A percentile compares a stretch with the other conserved stretches of the same genome.
Evolutionary conservation across 2,113 vertebrate genomes (phyloP).

Genomic region (Phylloscopus trochiloides): DNA sequence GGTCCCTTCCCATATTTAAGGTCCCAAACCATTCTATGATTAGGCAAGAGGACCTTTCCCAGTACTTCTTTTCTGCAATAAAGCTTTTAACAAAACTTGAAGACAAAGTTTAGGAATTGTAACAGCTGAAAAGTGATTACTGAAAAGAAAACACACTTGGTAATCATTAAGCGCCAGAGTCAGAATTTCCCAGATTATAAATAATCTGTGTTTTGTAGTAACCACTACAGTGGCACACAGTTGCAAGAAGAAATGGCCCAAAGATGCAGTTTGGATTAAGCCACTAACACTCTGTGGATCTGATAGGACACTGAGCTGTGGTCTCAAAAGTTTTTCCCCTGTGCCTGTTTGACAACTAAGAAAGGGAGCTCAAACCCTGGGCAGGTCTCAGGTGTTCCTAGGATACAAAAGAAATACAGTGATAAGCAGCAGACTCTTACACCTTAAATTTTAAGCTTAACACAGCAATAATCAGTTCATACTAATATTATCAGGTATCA

Average conservation of each 20-base stretch:
- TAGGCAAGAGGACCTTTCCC: neutral
- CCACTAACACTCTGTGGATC: neutral
- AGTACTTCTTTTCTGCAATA: neutral
- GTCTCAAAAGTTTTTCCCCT: neutral
- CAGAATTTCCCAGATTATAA: neutral
- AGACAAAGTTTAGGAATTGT: neutral
- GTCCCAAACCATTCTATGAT: neutral
- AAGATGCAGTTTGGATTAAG: neutral
- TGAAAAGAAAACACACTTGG: neutral
- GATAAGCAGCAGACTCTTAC: neutral
- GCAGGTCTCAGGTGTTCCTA: neutral
- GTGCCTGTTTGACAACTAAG: neutral
- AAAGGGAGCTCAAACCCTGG: neutral
- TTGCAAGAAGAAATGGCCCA: neutral
- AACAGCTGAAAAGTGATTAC: neutral
- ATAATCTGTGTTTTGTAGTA: neutral
- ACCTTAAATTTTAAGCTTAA: neutral
- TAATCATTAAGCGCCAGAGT: fast-evolving
- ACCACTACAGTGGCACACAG: neutral
- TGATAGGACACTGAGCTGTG: neutral
- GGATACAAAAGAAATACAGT: neutral
- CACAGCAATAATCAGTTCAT: neutral
- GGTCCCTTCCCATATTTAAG: neutral
- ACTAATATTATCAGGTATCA: neutral
- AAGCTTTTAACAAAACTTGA: neutral